Conservation (phyloP, 2,888 invertebrate genomes). For the Acleris cristana region DNA sequence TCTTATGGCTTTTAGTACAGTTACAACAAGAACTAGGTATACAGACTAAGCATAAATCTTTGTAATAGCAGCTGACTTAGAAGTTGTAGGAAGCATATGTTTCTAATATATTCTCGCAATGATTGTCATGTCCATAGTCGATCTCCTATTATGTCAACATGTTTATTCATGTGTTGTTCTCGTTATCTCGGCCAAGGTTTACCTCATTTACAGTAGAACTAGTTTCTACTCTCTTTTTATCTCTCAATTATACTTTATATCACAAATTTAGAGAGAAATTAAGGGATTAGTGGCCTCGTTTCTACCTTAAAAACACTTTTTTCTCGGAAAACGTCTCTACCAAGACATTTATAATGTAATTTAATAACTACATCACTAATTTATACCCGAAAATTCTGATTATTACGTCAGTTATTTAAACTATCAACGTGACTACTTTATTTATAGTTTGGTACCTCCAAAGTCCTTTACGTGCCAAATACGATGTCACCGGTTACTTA, state of each 20-base stretch:
- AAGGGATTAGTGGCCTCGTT: neutral
- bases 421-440: neutral
- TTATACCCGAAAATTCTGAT: no score
- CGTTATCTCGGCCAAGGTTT: slow-evolving; percentile 58
- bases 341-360: no score
- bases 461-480: slow-evolving; percentile 41
- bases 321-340: no score
- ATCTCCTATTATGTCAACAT: slow-evolving; percentile 52
- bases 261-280: neutral
- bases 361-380: no score
- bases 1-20: no score
- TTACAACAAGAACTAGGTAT: no score
- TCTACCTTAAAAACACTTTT: no score
- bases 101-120: slow-evolving; percentile 26
- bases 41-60: no score
- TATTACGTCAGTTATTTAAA: neutral
- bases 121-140: slow-evolving; percentile 41
- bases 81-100: slow-evolving; percentile 28
- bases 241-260: neutral
- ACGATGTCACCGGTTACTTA: slow-evolving; percentile 42
- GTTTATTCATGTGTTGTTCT: slow-evolving; percentile 45
- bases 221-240: slow-evolving; percentile 32
- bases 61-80: no score
- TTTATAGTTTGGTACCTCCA: slow-evolving; percentile 10
- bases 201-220: slow-evolving; percentile 43